Evolutionary conservation across 2,113 vertebrate genomes (phyloP).

Genomic region (Stegastes partitus): DNA sequence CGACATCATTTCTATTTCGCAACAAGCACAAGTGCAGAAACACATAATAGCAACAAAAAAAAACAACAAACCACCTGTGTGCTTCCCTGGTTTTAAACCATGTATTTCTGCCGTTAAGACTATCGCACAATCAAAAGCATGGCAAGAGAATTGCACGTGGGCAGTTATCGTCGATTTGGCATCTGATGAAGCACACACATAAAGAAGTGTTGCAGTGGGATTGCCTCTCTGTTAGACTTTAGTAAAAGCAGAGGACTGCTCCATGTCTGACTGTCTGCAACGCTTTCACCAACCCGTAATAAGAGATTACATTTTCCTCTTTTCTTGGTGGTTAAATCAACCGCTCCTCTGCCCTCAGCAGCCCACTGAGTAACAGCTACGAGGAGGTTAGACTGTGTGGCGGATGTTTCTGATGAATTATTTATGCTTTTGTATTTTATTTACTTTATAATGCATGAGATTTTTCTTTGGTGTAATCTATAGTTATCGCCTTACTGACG

Average conservation of each 20-base stretch:
- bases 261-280: neutral
- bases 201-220: conserved; percentile 9
- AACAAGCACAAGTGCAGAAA: neutral
- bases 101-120: conserved; percentile 7
- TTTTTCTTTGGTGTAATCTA: conserved; percentile 13
- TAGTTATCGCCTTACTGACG: conserved; percentile 11
- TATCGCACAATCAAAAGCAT: conserved; percentile 15
- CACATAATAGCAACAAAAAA: neutral
- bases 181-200: conserved; percentile 31
- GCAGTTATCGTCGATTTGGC: conserved; percentile 30
- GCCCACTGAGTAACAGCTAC: conserved; percentile 3
- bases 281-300: neutral
- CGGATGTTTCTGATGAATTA: conserved; percentile 35
- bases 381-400: neutral
- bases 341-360: neutral
- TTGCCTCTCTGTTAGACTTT: conserved; percentile 2
- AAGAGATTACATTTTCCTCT: conserved; percentile 22
- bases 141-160: neutral
- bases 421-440: conserved; percentile 26
- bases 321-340: conserved; percentile 40
- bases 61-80: conserved; percentile 5
- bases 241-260: conserved; percentile 19
- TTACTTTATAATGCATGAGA: conserved; percentile 11
- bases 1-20: neutral
- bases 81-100: conserved; percentile 15